Base-by-base conservation (phyloP, 2,888 invertebrate species). In the Pandemis heparana region DNA sequence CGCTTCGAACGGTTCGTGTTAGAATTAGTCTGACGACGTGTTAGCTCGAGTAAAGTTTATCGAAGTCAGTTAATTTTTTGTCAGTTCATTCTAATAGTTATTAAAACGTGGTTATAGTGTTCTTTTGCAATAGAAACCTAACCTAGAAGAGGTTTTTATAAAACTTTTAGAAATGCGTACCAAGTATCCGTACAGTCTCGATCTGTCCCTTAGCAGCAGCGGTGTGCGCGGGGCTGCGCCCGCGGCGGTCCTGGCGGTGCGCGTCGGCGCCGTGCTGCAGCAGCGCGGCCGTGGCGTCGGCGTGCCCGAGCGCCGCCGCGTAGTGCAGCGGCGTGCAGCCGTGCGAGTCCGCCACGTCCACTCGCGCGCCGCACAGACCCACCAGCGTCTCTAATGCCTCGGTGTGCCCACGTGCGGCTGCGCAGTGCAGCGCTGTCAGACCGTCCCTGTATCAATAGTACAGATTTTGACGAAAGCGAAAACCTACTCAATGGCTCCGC, bases 291-390 rank as follows among this genome's bases (percentile, higher is more conserved):
- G 99, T 98, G 18, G 99, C 98, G 85, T 99, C 98, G 0, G 98
- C 98, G 86, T 99, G 99, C 0, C 99, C 99, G 68, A 99, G 94
- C 0, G 99, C 99, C 1, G 99, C 98, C 5, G 99, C 98, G 87
- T 99, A 99, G 91, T 99, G 99, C 39, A 99, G 91, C 0, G 99
- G 98, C 0, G 99, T 98, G 87, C 99, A 99, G 0, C 99, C 99
- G 87, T 99, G 99, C 64, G 97, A 97, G 89, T 99, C 99, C 23
- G 97, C 96, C 14, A 97, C 96, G 89, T 99, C 98, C 0, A 98
- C 97, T 38, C 97, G 96, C 1, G 98, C 98, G 0, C 98, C 98
- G 85, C 98, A 98, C 7, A 98, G 92, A 12, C 97, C 97, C 0
- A 99, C 96, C 72, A 99, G 89, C 0, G 97, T 97, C 83, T 99